Evolutionary conservation across 2,113 vertebrate genomes (phyloP), one percentile per base, ranked within the genome.

Genomic region (Noturus placidus): DNA sequence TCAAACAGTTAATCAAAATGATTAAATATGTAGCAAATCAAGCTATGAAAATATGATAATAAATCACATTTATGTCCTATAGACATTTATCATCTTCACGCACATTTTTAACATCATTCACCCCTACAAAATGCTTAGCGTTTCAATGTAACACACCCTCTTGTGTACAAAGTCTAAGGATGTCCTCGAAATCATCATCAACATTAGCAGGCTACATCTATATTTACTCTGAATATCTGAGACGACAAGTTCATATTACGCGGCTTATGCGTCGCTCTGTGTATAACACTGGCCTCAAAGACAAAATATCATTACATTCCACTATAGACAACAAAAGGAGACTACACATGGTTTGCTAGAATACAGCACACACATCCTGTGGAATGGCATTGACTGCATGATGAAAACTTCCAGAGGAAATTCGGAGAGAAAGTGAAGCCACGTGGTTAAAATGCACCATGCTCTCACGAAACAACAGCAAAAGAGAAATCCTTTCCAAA

Each of bases 381-480:
- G 67, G 54, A 56, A 52, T 65, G 72, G 52, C 63, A 57, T 9
- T 78, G 74, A 63, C 14, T 67, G n/a, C 14, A 25, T 35, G 46
- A 76, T 52, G 9, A 61, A 50, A 27, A 27, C 42, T 8, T 78
- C 57, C 25, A 38, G 63, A 33, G 46, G 54, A 35, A 6, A 42
- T 54, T 65, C 7, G 9, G 54, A 46, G 54, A 25, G 54, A 25
- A 76, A 83, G 65, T 14, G 20, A 78, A 77, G 30, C 74, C 69
- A 59, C 30, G 63, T 80, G 67, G 82, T 79, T 84, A 56, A 69
- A 57, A 30, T 83, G 70, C 54, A 74, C 79, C 90, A 90, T 90
- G 88, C 90, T 63, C 72, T 63, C 63, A 87, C 17, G 33, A 50
- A 72, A 42, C 82, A 65, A 69, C 59, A 84, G 22, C 35, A n/a